A percentile compares a stretch with the other conserved stretches of the same genome.
phyloP scores from a whole-genome alignment of 2,113 vertebrate genomes.

The Xyliphius kryptos region DNA sequence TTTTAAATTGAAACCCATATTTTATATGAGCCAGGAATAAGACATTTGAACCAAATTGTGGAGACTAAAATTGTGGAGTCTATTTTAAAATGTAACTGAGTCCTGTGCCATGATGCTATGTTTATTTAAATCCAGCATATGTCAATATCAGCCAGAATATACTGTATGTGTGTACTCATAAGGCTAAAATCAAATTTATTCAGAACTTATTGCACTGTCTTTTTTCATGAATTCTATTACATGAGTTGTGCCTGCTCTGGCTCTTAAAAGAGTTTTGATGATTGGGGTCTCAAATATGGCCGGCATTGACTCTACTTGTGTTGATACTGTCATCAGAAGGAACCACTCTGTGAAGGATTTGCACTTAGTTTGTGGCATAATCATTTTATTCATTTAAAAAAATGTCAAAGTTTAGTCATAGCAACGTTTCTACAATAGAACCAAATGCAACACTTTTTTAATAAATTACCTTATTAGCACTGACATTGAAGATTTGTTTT shows the following conservation, averaged over 20 bases:
- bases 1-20: conserved; percentile 41
- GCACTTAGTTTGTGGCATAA: conserved; percentile 47
- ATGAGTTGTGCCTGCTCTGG: no score
- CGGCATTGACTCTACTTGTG: conserved; percentile 59
- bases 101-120: not conserved
- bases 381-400: conserved; percentile 48
- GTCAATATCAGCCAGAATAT: conserved; percentile 1
- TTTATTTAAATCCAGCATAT: conserved; percentile 14
- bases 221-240: no score
- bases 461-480: no score
- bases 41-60: conserved; percentile 51
- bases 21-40: conserved; percentile 47
- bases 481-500: no score
- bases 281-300: conserved; percentile 18
- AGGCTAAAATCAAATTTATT: no score
- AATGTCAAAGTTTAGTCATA: conserved; percentile 42
- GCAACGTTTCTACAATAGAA: conserved; percentile 9
- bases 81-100: conserved; percentile 60
- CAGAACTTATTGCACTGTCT: no score
- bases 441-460: not conserved
- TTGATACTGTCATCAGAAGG: conserved; percentile 57
- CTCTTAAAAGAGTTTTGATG: no score
- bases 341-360: conserved; percentile 43
- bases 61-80: conserved; percentile 44
- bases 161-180: no score